These are phyloP conservation scores for Stegodyphus dumicola DNA, from an alignment of 1,140 invertebrate genomes.

Conservation along the genomic window DNA sequence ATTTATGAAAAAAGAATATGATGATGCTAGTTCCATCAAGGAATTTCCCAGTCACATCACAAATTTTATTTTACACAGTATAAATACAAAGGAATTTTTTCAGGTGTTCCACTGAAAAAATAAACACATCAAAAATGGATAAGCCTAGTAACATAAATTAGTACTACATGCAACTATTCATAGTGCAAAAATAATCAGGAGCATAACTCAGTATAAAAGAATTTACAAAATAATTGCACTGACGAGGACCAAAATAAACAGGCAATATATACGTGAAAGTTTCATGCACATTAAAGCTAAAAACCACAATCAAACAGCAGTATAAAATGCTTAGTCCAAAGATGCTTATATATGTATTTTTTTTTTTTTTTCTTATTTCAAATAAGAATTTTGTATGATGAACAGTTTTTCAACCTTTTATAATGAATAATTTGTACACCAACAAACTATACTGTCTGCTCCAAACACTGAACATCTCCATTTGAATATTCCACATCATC, in stretches of 20 bases:
- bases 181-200: slow-evolving; percentile 12
- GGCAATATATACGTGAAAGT: slow-evolving; percentile 15
- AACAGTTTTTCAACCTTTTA: slow-evolving; percentile 27
- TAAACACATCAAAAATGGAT: not conserved
- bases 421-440: slow-evolving; percentile 10
- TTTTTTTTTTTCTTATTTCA: not conserved
- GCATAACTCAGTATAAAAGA: not conserved
- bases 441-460: slow-evolving; percentile 35
- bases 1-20: slow-evolving; percentile 1
- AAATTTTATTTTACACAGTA: not conserved
- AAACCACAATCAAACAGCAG: slow-evolving; percentile 36
- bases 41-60: not conserved
- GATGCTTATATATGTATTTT: not conserved
- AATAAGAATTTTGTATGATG: slow-evolving; percentile 17
- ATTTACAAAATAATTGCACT: slow-evolving; percentile 45
- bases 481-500: slow-evolving; percentile 54
- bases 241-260: slow-evolving; percentile 18
- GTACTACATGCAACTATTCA: slow-evolving; percentile 25
- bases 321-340: slow-evolving; percentile 44
- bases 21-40: not conserved
- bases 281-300: slow-evolving; percentile 55
- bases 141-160: too few species aligned
- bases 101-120: not conserved
- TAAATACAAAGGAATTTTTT: not conserved
- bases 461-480: slow-evolving; percentile 57